These are phyloP conservation scores for Perodicticus potto DNA, from an alignment of 2,797 vertebrate genomes.

Conservation along the genomic window DNA sequence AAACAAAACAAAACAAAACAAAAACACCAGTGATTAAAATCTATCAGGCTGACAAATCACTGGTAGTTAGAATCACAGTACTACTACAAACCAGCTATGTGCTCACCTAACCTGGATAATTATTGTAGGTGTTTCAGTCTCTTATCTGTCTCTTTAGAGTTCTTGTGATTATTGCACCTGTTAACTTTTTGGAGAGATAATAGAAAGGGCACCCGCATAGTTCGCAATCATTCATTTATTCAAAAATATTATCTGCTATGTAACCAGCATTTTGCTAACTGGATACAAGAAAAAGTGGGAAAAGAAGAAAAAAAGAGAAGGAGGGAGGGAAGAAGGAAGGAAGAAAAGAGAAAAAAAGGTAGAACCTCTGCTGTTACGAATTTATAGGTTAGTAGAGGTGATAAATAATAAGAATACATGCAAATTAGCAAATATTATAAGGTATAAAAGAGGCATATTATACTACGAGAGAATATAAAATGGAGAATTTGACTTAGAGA, in stretches of 20 bases:
- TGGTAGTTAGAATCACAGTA: background rate
- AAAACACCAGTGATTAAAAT: background rate
- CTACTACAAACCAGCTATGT: background rate
- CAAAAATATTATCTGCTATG: background rate
- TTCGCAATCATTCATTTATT: background rate
- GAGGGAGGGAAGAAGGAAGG: background rate
- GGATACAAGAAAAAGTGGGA: background rate
- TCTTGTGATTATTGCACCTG: background rate
- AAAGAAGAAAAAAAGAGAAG: background rate
- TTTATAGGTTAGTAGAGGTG: background rate
- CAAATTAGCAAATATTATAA: conserved; percentile 21
- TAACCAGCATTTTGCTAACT: background rate
- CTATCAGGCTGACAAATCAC: background rate
- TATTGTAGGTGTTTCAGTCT: background rate
- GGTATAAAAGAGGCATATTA: background rate
- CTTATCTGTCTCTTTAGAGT: background rate
- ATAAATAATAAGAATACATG: background rate
- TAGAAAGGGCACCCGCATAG: background rate
- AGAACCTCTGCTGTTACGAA: background rate
- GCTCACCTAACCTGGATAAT: background rate
- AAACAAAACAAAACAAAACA: background rate
- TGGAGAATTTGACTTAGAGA: background rate
- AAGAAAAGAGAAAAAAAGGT: background rate
- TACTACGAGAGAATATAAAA: background rate
- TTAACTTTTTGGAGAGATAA: background rate